Conservation (phyloP, 2,113 vertebrate species). For the Pycnonotus jocosus region DNA sequence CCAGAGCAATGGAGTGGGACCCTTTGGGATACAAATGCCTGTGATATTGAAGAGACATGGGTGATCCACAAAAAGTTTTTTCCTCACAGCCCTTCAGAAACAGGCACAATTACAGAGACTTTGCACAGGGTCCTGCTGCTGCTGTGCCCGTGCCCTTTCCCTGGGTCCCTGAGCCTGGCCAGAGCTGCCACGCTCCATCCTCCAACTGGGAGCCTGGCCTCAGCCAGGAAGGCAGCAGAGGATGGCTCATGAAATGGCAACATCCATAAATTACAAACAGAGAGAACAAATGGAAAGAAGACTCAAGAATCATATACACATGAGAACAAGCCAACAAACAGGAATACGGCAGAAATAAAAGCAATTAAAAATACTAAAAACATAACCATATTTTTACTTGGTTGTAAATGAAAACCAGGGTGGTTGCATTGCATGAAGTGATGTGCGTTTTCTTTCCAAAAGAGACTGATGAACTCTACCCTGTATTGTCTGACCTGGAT, state of each 20-base stretch:
- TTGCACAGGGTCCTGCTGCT: neutral
- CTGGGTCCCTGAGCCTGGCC: accelerated
- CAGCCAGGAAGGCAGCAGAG: neutral
- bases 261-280: neutral
- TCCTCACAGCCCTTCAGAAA: neutral
- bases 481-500: neutral
- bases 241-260: neutral
- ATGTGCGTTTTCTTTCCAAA: neutral
- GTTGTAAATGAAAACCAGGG: neutral
- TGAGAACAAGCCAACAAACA: neutral
- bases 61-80: neutral
- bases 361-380: neutral
- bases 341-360: neutral
- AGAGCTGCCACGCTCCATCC: accelerated
- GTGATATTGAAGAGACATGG: accelerated
- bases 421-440: neutral
- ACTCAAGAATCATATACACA: neutral
- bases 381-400: neutral
- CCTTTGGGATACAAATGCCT: neutral
- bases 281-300: neutral
- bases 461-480: neutral
- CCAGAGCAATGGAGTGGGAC: neutral
- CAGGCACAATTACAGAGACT: neutral
- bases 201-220: neutral
- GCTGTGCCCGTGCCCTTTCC: accelerated